Percentiles rank a stretch among this genome's conserved stretches.
Conservation (phyloP, 2,113 vertebrate species). For the Alouatta palliata region DNA sequence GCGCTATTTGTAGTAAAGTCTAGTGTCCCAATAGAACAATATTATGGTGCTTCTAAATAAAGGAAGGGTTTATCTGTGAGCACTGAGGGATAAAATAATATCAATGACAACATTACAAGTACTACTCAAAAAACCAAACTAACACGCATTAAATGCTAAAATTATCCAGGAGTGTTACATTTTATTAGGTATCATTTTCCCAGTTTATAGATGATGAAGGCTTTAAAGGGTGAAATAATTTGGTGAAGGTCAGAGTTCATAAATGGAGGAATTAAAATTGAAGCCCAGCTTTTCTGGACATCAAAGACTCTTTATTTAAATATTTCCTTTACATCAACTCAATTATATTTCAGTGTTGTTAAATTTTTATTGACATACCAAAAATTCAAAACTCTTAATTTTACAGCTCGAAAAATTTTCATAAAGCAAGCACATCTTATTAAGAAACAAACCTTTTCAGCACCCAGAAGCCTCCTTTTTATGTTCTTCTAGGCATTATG, state of each 20-base stretch:
- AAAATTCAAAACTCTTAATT: not conserved
- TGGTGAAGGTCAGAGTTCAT: not conserved
- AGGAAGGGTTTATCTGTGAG: not conserved
- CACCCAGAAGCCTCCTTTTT: not conserved
- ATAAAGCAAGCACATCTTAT: not conserved
- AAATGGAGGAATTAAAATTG: not conserved
- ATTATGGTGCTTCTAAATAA: not conserved
- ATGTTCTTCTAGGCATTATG: not conserved
- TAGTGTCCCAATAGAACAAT: not conserved
- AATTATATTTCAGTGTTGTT: not conserved
- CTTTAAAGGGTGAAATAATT: not conserved
- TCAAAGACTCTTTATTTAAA: not conserved
- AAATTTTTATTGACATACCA: not conserved
- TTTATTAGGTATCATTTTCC: not conserved
- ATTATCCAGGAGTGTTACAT: not conserved
- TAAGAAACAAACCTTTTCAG: not conserved
- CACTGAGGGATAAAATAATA: not conserved
- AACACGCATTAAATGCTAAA: not conserved
- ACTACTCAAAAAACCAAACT: not conserved
- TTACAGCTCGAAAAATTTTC: not conserved
- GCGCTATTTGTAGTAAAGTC: not conserved
- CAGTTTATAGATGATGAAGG: not conserved
- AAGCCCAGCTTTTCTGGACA: not conserved
- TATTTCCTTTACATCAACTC: not conserved
- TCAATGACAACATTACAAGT: not conserved